Conservation (phyloP, 2,888 invertebrate genomes). For the Mesoligia furuncula region DNA sequence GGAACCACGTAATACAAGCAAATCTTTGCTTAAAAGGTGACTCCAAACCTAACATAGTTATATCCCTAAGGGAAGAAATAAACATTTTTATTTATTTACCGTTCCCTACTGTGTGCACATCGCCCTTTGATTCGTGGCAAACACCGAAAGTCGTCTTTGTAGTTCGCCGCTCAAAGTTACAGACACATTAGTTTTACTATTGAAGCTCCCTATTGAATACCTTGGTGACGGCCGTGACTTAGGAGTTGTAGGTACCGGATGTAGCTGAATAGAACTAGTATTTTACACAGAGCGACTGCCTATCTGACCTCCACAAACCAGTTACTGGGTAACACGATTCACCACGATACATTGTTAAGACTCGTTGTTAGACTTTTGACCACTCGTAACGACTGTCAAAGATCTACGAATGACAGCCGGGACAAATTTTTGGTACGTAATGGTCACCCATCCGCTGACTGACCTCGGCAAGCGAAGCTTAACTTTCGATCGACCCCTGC, state of each 20-base stretch:
- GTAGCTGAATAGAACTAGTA: background rate
- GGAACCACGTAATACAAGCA: no score
- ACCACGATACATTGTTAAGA: background rate
- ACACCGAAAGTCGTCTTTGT: background rate
- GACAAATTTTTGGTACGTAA: background rate
- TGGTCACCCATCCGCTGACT: background rate
- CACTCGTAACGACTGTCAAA: background rate
- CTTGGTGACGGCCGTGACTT: no score
- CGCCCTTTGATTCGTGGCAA: background rate
- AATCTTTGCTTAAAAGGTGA: no score
- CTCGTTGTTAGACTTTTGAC: background rate
- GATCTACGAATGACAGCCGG: background rate
- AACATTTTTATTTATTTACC: no score
- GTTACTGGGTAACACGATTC: background rate
- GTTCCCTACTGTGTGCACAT: background rate
- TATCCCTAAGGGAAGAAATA: no score
- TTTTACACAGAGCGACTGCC: background rate
- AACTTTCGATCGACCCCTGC: background rate
- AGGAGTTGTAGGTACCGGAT: no score
- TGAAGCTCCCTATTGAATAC: no score
- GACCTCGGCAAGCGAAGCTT: background rate
- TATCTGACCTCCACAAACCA: background rate
- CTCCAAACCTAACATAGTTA: no score
- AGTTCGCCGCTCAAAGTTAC: no score
- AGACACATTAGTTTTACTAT: no score